Base-by-base conservation (phyloP, 2,797 vertebrate species). In the Syngnathus rostellatus region DNA sequence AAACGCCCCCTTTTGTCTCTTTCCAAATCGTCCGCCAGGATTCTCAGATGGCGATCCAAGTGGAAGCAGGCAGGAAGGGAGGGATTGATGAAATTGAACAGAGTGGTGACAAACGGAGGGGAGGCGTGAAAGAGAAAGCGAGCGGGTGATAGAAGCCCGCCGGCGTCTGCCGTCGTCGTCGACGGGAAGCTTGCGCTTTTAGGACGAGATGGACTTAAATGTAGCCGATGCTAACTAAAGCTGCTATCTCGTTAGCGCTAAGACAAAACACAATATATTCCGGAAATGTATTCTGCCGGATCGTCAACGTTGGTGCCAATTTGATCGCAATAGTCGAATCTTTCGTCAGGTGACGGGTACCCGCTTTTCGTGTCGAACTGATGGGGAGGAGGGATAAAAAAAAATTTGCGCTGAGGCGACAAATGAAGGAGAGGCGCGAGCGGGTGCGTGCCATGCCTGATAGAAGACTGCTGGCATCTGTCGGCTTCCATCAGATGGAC, bases 391-490 rank as follows among this genome's bases (percentile, higher is more conserved):
- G 72, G 84, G 73, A 1, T 72, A 68, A 53, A 14, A 10, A 62
- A 62, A 40, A 23, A 23, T 23, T n/a, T 62, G 60, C 38, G 19
- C 7, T 0, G 58, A n/a, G 73, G 78, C 71, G 77, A 78, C 70
- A 74, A 84, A 54, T 11, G 23, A 81, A 51, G 14, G 10, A 21
- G n/a, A 51, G 2, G 17, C 71, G 64, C 41, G 60, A 23, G 72
- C 54, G 46, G 14, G 70, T 65, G 67, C 70, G 69, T 45, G 81
- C 37, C 70, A 70, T 41, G 82, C 75, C 81, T 85, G 81, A 86
- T 86, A 87, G 83, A 87, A 82, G 77, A 73, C 84, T 82, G 85
- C 85, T 84, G 84, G 85, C 81, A 88, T 78, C 81, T 84, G 83
- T 81, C 81, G 59, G 67, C 74, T 79, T 79, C 79, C 63, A 81